Percentiles rank a stretch among this genome's conserved stretches.
Evolutionary conservation across 2,888 invertebrate species (phyloP).

Genomic region (Drosophila paranaensis): DNA sequence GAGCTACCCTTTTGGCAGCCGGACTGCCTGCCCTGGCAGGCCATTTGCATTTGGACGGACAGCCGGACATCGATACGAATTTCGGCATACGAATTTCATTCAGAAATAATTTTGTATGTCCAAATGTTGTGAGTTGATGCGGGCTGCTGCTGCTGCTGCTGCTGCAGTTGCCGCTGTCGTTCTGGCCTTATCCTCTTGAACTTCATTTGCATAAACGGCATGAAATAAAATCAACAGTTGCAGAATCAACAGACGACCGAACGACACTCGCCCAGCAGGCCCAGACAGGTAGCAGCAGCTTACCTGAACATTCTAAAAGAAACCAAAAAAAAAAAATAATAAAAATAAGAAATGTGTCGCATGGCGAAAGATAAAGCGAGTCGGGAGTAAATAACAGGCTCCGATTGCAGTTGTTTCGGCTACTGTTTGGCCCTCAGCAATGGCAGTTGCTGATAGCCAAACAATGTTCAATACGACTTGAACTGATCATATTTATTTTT

Average conservation of each 20-base stretch:
- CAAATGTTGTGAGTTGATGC: slow-evolving; percentile 68
- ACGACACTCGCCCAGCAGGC: slow-evolving; percentile 33
- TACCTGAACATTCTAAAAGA: slow-evolving; percentile 46
- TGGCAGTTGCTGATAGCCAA: neutral
- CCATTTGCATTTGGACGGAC: slow-evolving; percentile 65
- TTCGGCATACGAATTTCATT: slow-evolving; percentile 74
- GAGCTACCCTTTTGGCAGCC: slow-evolving; percentile 43
- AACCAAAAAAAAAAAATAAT: slow-evolving; percentile 42
- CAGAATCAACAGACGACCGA: slow-evolving; percentile 65
- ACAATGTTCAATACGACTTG: neutral
- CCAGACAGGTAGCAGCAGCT: slow-evolving; percentile 62
- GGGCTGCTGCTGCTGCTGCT: slow-evolving; percentile 11
- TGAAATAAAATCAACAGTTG: slow-evolving; percentile 77
- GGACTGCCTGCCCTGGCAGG: neutral
- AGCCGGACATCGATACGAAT: slow-evolving; percentile 66
- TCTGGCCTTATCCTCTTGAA: slow-evolving; percentile 73
- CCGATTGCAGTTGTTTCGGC: slow-evolving; percentile 58
- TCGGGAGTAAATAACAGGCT: slow-evolving; percentile 60
- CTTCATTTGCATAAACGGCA: slow-evolving; percentile 80
- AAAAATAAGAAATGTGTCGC: slow-evolving; percentile 60
- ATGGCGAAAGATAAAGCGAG: slow-evolving; percentile 62
- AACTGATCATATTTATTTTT: neutral
- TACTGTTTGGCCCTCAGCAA: slow-evolving; percentile 20
- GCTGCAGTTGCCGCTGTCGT: slow-evolving; percentile 38
- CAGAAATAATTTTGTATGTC: slow-evolving; percentile 79